Conservation (phyloP, 1,140 invertebrate genomes). For the Caligus rogercresseyi region DNA sequence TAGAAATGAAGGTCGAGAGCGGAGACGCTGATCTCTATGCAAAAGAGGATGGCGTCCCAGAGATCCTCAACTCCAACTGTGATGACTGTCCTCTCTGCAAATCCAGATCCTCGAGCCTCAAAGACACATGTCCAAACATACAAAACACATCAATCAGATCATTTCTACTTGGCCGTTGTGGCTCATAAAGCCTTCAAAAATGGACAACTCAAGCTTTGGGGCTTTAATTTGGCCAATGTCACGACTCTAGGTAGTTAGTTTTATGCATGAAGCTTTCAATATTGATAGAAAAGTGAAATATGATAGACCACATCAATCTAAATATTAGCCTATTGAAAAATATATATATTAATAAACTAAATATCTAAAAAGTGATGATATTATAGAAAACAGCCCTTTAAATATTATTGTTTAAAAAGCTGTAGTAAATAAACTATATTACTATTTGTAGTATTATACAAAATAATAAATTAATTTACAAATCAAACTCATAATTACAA, state of each 20-base stretch:
- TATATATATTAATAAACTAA: too few relatives aligned
- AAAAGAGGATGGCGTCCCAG: slow-evolving; percentile 3
- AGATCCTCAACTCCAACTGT: slow-evolving; percentile 11
- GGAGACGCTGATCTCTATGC: slow-evolving; percentile 16
- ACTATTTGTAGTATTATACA: too few relatives aligned
- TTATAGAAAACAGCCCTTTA: too few relatives aligned
- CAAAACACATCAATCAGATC: background rate
- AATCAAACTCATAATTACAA: too few relatives aligned
- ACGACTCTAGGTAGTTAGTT: background rate
- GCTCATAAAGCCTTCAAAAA: slow-evolving; percentile 6
- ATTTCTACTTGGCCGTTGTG: background rate
- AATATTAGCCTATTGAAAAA: too few relatives aligned
- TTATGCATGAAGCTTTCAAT: too few relatives aligned
- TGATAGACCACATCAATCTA: too few relatives aligned
- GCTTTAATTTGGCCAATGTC: slow-evolving; percentile 6
- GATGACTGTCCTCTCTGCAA: slow-evolving; percentile 14
- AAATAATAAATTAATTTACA: too few relatives aligned
- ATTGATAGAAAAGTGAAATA: too few relatives aligned
- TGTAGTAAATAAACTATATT: too few relatives aligned
- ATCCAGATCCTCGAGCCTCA: slow-evolving; percentile 10
- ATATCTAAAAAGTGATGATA: too few relatives aligned
- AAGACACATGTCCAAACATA: slow-evolving; percentile 2
- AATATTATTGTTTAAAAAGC: too few relatives aligned
- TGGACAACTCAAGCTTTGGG: background rate
- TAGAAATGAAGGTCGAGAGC: background rate